A percentile compares a stretch with the other conserved stretches of the same genome.
phyloP scores from a whole-genome alignment of 2,888 invertebrate species.

The Drosophila nigritarsus region DNA sequence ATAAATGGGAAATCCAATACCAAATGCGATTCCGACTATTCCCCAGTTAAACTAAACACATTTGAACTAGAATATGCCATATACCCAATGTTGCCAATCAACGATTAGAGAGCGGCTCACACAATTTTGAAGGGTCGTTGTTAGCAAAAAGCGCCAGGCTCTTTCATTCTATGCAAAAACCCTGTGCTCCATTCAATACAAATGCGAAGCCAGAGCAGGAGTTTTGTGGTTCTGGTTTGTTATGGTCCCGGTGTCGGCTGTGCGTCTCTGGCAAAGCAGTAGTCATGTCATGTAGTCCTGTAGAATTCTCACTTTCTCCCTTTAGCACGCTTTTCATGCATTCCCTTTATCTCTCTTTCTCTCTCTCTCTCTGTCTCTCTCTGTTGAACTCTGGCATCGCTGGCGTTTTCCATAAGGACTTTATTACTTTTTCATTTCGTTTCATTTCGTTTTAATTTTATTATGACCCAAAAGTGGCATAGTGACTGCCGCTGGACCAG shows the following conservation, averaged over 20 bases:
- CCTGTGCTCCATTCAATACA: slow-evolving; percentile 45
- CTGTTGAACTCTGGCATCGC: slow-evolving; percentile 29
- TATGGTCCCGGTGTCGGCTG: not conserved
- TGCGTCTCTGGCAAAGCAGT: slow-evolving; percentile 5
- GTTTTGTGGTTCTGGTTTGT: not conserved
- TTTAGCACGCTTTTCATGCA: not conserved
- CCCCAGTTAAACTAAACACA: not conserved
- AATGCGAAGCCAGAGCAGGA: slow-evolving; percentile 37
- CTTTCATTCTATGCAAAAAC: not conserved
- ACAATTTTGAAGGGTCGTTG: slow-evolving; percentile 46
- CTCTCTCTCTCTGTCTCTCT: not conserved
- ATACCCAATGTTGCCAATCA: slow-evolving; percentile 23
- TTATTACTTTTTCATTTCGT: slow-evolving; percentile 82
- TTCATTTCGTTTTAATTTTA: slow-evolving; percentile 82
- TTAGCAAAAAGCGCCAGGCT: slow-evolving; percentile 28
- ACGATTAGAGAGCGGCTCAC: slow-evolving; percentile 25
- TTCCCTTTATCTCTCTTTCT: not conserved
- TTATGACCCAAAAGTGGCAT: slow-evolving; percentile 72
- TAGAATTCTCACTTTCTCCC: slow-evolving; percentile 33
- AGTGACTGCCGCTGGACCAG: slow-evolving; percentile 53
- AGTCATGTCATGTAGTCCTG: slow-evolving; percentile 16
- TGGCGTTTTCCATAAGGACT: slow-evolving; percentile 79
- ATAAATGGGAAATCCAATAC: accelerated
- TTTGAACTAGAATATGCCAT: not conserved
- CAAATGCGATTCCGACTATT: not conserved